These are phyloP conservation scores for Eptesicus fuscus DNA, from an alignment of 2,113 vertebrate genomes.

Conservation along the genomic window DNA sequence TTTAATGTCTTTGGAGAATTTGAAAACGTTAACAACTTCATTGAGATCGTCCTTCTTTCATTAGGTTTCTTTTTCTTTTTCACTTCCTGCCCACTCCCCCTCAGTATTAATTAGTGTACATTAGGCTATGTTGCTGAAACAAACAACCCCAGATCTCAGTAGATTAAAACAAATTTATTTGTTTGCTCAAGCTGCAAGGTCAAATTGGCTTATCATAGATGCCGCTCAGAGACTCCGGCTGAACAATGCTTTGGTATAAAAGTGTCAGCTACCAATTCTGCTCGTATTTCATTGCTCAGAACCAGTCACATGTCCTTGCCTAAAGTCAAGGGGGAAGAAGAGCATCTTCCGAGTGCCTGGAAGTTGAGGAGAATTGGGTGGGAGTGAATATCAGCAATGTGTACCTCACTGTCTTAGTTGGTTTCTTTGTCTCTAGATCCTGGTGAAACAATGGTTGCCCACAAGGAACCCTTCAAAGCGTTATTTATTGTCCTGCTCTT, in stretches of 20 bases:
- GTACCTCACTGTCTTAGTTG: neutral
- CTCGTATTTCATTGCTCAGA: neutral
- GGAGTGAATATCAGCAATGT: neutral
- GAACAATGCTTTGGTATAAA: neutral
- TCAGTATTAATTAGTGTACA: neutral
- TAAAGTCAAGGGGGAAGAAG: neutral
- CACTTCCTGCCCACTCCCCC: neutral
- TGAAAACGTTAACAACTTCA: neutral
- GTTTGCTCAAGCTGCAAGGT: neutral
- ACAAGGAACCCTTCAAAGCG: neutral
- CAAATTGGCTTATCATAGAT: too few species aligned
- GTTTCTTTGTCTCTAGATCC: neutral
- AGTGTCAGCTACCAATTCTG: neutral
- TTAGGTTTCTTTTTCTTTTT: neutral
- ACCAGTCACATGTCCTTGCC: neutral
- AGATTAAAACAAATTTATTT: neutral
- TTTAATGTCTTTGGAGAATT: neutral
- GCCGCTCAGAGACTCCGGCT: neutral
- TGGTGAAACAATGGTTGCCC: neutral
- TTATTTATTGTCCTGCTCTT: neutral
- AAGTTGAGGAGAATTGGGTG: neutral
- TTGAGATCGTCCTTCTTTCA: neutral
- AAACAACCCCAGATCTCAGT: neutral
- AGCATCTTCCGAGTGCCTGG: neutral
- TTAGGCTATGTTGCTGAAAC: neutral